Conservation (phyloP, 30 jellyfish, hydroid and myxozoan species). For the Clytia hemisphaerica region DNA sequence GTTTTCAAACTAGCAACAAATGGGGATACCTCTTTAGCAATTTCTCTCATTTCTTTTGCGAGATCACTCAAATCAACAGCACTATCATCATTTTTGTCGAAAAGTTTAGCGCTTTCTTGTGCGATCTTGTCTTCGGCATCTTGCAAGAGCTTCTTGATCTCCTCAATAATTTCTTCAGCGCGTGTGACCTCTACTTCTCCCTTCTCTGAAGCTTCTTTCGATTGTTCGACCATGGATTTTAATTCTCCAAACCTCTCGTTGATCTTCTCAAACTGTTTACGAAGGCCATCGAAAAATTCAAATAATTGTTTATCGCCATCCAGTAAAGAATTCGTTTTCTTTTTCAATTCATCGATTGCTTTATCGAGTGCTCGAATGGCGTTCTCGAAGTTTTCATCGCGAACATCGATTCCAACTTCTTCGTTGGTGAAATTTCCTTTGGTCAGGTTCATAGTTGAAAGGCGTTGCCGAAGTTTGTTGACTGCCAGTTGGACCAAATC, state of each 20-base stretch:
- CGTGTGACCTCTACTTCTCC: slow-evolving; percentile 45
- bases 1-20: too few relatives aligned
- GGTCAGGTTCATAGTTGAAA: slow-evolving; percentile 43
- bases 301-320: slow-evolving; percentile 51
- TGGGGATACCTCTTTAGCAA: slow-evolving; percentile 91
- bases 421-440: slow-evolving; percentile 47
- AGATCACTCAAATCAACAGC: slow-evolving; percentile 58
- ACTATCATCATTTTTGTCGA: slow-evolving; percentile 25
- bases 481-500: slow-evolving; percentile 80
- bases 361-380: slow-evolving; percentile 46
- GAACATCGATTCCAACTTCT: slow-evolving; percentile 9
- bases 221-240: slow-evolving; percentile 26
- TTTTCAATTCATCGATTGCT: slow-evolving; percentile 35
- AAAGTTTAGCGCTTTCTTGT: slow-evolving; percentile 36
- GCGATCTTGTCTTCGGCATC: slow-evolving; percentile 49
- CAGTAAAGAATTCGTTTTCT: slow-evolving; percentile 31
- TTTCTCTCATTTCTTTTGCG: slow-evolving; percentile 68
- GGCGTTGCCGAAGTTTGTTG: slow-evolving; percentile 64
- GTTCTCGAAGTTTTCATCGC: slow-evolving; percentile 55
- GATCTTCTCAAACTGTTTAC: slow-evolving; percentile 39
- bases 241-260: slow-evolving; percentile 27
- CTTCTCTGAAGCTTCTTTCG: slow-evolving; percentile 40
- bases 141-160: slow-evolving; percentile 42
- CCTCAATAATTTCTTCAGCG: slow-evolving; percentile 74
- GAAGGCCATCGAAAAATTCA: slow-evolving; percentile 46